Base-by-base conservation (phyloP, 2,888 invertebrate species). In the Ormyrus rosae region DNA sequence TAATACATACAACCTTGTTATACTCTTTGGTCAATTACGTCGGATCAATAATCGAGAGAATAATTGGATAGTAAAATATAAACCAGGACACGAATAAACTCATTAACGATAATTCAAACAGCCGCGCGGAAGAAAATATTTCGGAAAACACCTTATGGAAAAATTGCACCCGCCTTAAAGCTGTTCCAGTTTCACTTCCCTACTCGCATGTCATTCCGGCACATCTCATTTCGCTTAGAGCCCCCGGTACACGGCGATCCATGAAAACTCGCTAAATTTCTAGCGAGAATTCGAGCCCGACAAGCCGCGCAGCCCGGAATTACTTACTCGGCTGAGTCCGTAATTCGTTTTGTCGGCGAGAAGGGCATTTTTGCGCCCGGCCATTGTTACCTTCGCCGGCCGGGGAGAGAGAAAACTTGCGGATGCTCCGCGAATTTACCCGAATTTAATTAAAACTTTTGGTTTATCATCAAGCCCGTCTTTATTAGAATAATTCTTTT, bases 291-390 rank as follows among this genome's bases (percentile, higher is more conserved):
- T 4, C 34, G 34, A 34, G 34, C 34, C 34, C 34, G 34, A 0
- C 34, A 34, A 34, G 34, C 34, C 3, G 34, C 34, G 34, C 34
- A 4, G 34, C 34, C 34, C 34, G 8, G 9, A 58, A 58, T 58
- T 58, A 58, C 19, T 48, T 51, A 65, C 65, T 65, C 65, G 13
- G 51, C 7, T 5, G 13, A 50, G 51, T 51, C 50, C 5, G 65
- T 65, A 65, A 65, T 65, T 65, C 51, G 34, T 65, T 65, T 65
- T 51, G 50, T 51, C 19, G 51, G 65, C 64, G 46, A 51, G 51
- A n/a, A n/a, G 48, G 19, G 2, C 64, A n/a, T 65, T 65, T 65
- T 65, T 65, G 51, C 5, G 13, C 34, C 19, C 4, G 7, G 50
- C 19, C 53, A 7, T 51, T 50, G 50, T 19, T 19, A 67, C 53